Evolutionary conservation across 2,797 vertebrate species (phyloP), one percentile per base, ranked within the genome.

Genomic region (Chanos chanos): DNA sequence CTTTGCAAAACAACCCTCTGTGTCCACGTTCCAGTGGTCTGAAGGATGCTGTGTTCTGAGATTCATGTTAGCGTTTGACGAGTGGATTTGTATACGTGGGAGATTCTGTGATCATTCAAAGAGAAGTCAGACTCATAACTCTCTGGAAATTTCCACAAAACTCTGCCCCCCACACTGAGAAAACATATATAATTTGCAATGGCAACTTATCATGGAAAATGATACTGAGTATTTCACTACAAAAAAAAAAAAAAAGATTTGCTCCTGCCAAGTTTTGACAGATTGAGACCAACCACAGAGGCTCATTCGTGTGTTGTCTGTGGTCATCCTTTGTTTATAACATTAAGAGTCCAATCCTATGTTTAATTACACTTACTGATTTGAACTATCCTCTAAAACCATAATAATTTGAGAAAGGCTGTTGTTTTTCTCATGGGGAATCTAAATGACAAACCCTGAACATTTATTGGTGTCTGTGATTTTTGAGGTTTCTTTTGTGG

Each of bases 11-110:
- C 44, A 52, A 62, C 78, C 73, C 86, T 81, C 81, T 69, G 50
- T 82, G n/a, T 83, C 77, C 75, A 84, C 85, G 84, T 87, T 85
- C 84, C 78, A 34, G 31, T 56, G 37, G 72, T 40, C 48, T 61
- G 68, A 66, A 62, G 77, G 73, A 71, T 47, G 48, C 63, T 73
- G 68, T 59, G 41, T 28, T 28, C 54, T 34, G n/a, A n/a, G 25
- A 53, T 21, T n/a, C n/a, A n/a, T n/a, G n/a, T n/a, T n/a, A n/a
- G n/a, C n/a, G n/a, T n/a, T n/a, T n/a, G n/a, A n/a, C n/a, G n/a
- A n/a, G n/a, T n/a, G n/a, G n/a, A n/a, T n/a, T n/a, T n/a, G n/a
- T n/a, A n/a, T n/a, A n/a, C n/a, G n/a, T n/a, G n/a, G n/a, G n/a
- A n/a, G n/a, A n/a, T n/a, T n/a, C n/a, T n/a, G n/a, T n/a, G n/a